Evolutionary conservation across 1,140 invertebrate species (phyloP).

Genomic region (Notospermus geniculatus): DNA sequence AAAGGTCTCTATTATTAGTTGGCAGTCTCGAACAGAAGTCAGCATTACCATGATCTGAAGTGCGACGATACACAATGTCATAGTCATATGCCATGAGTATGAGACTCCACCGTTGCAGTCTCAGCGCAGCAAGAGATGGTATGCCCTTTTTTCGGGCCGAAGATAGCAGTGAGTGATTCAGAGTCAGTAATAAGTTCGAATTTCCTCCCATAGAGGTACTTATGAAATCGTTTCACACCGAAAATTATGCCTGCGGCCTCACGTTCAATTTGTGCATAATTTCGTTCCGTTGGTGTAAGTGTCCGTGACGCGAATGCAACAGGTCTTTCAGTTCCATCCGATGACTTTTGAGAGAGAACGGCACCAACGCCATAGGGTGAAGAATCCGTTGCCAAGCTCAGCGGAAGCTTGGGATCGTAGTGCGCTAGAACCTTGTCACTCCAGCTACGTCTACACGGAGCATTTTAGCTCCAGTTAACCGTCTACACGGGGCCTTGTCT

Average conservation of each 20-base stretch:
- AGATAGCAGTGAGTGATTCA: conserved; percentile 37
- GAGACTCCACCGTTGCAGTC: conserved; percentile 40
- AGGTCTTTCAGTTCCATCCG: too few species aligned
- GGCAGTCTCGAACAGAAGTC: conserved; percentile 16
- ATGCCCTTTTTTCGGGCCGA: conserved; percentile 23
- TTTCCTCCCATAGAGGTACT: conserved; percentile 54
- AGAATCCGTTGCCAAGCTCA: too few species aligned
- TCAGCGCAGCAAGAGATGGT: conserved; percentile 37
- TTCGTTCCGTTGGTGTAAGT: conserved; percentile 42
- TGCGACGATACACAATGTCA: conserved; percentile 39
- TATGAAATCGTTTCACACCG: conserved; percentile 57
- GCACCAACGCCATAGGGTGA: too few species aligned
- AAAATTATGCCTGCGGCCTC: conserved; percentile 56
- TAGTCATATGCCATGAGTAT: conserved; percentile 46
- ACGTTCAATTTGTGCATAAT: conserved; percentile 57
- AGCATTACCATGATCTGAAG: conserved; percentile 9
- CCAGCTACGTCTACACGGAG: too few species aligned
- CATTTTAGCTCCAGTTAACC: too few species aligned
- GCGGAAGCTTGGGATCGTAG: too few species aligned
- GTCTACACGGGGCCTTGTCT: too few species aligned
- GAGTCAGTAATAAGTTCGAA: conserved; percentile 40
- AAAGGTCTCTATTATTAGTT: too few species aligned
- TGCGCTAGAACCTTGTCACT: too few species aligned
- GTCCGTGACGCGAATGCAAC: conserved; percentile 47
- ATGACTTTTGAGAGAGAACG: too few species aligned